Evolutionary conservation across 1,140 invertebrate genomes (phyloP).

Genomic region (Brachionus sp.): DNA sequence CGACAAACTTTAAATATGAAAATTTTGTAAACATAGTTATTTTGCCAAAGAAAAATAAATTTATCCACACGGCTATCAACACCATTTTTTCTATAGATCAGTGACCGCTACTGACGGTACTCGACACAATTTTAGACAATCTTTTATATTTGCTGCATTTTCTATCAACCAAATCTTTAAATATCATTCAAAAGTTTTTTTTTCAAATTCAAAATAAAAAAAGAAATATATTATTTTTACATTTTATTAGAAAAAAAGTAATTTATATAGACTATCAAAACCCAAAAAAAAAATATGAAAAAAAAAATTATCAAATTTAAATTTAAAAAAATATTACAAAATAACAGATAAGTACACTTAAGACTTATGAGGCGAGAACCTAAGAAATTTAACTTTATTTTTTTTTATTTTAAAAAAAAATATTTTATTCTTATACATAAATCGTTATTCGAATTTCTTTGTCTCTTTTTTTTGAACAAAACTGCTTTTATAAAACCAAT

Average conservation of each 20-base stretch:
- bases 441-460: background rate
- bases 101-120: too few species aligned
- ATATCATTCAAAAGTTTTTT: too few species aligned
- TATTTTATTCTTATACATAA: background rate
- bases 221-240: too few species aligned
- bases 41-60: too few species aligned
- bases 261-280: background rate
- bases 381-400: background rate
- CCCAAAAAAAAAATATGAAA: background rate
- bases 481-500: background rate
- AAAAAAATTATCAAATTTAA: constrained; percentile 26
- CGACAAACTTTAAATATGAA: too few species aligned
- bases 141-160: too few species aligned
- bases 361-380: background rate
- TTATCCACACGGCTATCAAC: too few species aligned
- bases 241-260: background rate
- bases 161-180: too few species aligned
- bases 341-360: constrained; percentile 41
- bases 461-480: background rate
- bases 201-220: too few species aligned
- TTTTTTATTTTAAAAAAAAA: background rate
- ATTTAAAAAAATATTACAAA: constrained; percentile 13
- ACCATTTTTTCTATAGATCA: too few species aligned
- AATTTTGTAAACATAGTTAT: too few species aligned
- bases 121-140: too few species aligned